Conservation (phyloP, 2,113 vertebrate genomes). For the Zingel zingel region DNA sequence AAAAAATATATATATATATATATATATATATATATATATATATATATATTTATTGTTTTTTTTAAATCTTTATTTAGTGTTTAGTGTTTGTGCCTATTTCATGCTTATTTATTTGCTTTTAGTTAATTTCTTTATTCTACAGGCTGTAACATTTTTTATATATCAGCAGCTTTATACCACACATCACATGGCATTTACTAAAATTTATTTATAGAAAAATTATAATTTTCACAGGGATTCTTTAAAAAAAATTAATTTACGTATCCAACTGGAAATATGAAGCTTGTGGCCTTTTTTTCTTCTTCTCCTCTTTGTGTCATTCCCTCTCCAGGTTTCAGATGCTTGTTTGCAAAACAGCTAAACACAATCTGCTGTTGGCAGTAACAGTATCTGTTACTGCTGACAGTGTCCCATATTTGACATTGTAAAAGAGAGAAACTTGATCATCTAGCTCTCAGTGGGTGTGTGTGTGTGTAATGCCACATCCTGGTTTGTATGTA, state of each 20-base stretch:
- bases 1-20: too few species aligned
- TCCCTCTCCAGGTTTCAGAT: background rate
- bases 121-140: background rate
- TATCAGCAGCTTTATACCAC: constrained; percentile 42
- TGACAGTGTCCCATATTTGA: constrained; percentile 2
- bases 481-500: constrained; percentile 48
- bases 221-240: constrained; percentile 34
- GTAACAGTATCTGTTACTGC: constrained; percentile 34
- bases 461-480: constrained; percentile 35
- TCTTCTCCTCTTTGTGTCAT: background rate
- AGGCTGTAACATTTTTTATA: background rate
- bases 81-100: background rate
- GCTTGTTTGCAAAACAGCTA: background rate
- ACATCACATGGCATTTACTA: constrained; percentile 35
- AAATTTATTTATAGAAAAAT: constrained; percentile 64
- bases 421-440: constrained; percentile 36
- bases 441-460: constrained; percentile 39
- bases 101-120: background rate
- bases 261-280: constrained; percentile 44
- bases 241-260: constrained; percentile 19
- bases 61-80: background rate
- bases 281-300: background rate
- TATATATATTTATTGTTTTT: too few species aligned
- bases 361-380: background rate
- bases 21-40: too few species aligned